Evolutionary conservation across 2,797 vertebrate genomes (phyloP), one percentile per base, ranked within the genome.

Genomic region (Enteromius unitaeniatus): DNA sequence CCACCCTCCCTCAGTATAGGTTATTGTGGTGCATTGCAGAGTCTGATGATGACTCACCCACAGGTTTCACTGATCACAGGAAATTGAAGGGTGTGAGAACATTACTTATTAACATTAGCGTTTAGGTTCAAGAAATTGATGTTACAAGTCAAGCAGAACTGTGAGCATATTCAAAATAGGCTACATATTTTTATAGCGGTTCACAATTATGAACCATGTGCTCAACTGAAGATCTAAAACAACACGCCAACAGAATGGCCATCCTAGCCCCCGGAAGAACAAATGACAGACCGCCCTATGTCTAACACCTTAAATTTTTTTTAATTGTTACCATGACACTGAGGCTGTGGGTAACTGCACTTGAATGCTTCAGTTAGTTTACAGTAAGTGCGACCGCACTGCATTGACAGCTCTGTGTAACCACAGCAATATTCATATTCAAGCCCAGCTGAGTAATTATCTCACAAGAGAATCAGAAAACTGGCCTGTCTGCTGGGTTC

Each of bases 21-120:
- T 79, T 67, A 79, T 34, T 85, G 73, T 85, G 78, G 73, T 82
- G 79, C 86, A 85, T 85, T 85, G 83, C 86, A 85, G 83, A 85
- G 79, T 53, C 64, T 79, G 78, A 87, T 79, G 78, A 87, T 87
- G 86, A 84, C 73, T 87, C 83, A 87, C 84, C 68, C 74, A 58
- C 86, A 73, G 69, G 78, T 80, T 77, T 84, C 34, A 68, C 55
- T 67, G 58, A 79, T 79, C 77, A 79, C 62, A 9, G 60, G 42
- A 49, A 79, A 79, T 37, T 79, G 26, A 65, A 67, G 60, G 77
- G 45, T 31, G 62, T 60, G 53, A 76, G 53, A 49, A 37, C 60
- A 65, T 65, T 21, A 17, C 21, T 49, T 67, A 67, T 79, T 79
- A 67, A 34, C 26, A 34, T 23, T 51, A 65, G 11, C 13, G 0